Evolutionary conservation across 1,140 invertebrate genomes (phyloP).

Genomic region (Bombus pascuorum): DNA sequence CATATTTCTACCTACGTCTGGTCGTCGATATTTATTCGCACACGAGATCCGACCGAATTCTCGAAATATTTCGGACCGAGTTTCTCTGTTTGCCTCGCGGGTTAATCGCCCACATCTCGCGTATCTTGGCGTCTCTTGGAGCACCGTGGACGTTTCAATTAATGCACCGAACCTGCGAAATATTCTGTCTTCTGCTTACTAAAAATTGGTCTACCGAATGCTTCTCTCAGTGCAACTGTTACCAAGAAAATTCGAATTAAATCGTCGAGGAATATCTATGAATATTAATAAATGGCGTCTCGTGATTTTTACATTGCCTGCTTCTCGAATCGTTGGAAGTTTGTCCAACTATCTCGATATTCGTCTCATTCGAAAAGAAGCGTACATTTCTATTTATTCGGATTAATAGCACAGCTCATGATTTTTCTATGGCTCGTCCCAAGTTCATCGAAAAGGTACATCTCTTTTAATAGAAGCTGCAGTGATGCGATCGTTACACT

Average conservation of each 20-base stretch:
- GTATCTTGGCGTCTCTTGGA: neutral
- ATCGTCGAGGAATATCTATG: no score
- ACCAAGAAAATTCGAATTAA: no score
- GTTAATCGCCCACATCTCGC: neutral
- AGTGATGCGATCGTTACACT: no score
- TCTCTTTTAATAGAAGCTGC: no score
- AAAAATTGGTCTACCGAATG: neutral
- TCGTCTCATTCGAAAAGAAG: neutral
- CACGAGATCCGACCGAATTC: conserved; percentile 11
- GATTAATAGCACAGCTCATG: no score
- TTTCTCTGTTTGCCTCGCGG: neutral
- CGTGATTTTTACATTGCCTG: no score
- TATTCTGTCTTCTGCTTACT: neutral
- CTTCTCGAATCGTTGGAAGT: no score
- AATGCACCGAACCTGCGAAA: neutral
- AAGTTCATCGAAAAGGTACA: no score
- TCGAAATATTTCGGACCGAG: neutral
- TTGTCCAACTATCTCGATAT: no score
- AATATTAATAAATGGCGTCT: no score
- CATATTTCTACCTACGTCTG: conserved; percentile 25
- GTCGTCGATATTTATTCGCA: conserved; percentile 17
- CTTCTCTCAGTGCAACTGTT: neutral
- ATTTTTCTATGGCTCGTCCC: no score
- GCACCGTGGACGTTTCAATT: conserved; percentile 7
- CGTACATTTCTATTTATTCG: neutral